These are phyloP conservation scores for Heliocidaris erythrogramma DNA, from an alignment of 35 echinoderm and acorn worm species.

Conservation along the genomic window DNA sequence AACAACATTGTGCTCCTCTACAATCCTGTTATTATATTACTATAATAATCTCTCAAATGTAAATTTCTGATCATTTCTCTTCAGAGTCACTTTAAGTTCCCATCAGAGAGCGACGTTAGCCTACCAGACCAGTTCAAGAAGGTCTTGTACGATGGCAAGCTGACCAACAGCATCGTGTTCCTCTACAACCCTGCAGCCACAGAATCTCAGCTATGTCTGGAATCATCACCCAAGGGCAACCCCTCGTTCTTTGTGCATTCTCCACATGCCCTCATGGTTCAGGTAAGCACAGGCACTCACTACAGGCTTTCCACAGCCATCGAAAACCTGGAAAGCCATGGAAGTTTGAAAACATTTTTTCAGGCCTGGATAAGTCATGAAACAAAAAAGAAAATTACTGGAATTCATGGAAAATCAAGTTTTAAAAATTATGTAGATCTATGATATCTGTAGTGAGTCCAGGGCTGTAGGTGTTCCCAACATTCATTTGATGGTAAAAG, in stretches of 20 bases:
- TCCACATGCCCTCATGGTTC: conserved; percentile 97
- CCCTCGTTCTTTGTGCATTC: conserved; percentile 97
- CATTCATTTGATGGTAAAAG: too few relatives aligned
- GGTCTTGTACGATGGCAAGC: conserved; percentile 93
- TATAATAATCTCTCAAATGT: too few relatives aligned
- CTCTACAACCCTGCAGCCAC: conserved; percentile 97
- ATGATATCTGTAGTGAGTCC: too few relatives aligned
- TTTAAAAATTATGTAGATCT: too few relatives aligned
- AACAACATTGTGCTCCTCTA: too few relatives aligned
- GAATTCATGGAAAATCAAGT: too few relatives aligned
- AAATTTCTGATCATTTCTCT: background rate
- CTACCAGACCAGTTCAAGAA: conserved; percentile 94
- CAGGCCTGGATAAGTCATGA: too few relatives aligned
- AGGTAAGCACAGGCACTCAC: conserved; percentile 63
- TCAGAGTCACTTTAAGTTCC: conserved; percentile 98
- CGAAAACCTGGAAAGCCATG: too few relatives aligned
- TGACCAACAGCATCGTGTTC: conserved; percentile 93
- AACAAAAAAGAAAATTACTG: too few relatives aligned
- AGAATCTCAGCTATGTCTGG: conserved; percentile 89
- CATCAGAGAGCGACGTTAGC: conserved; percentile 96
- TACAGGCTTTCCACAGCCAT: background rate
- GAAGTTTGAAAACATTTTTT: too few relatives aligned
- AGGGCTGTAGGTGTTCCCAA: too few relatives aligned
- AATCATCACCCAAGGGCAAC: conserved; percentile 98
- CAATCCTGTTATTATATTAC: too few relatives aligned